phyloP scores from a whole-genome alignment of 2,888 invertebrate species.

The Zhuqinia jingwanae region DNA sequence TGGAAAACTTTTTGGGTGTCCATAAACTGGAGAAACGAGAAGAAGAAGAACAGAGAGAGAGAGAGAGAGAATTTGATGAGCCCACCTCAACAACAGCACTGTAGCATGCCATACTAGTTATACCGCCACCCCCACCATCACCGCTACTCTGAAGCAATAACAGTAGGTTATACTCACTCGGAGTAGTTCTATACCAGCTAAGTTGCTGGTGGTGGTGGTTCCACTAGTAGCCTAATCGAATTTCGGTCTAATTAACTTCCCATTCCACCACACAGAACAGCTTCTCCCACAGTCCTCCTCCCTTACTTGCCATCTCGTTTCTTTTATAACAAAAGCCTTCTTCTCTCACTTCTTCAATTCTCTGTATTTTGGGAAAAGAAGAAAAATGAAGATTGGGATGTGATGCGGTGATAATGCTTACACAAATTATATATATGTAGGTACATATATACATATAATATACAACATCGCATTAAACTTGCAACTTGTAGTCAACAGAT shows the following conservation, averaged over 20 bases:
- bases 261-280: slow-evolving; percentile 67
- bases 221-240: slow-evolving; percentile 74
- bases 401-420: not conserved
- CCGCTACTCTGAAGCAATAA: slow-evolving; percentile 2
- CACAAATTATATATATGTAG: not conserved
- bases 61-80: slow-evolving; percentile 75
- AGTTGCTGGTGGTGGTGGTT: not conserved
- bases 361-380: not conserved
- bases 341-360: not conserved
- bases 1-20: slow-evolving; percentile 79
- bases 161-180: not conserved
- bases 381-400: not conserved
- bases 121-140: not conserved
- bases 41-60: slow-evolving; percentile 21
- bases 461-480: not conserved
- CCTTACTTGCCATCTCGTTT: slow-evolving; percentile 1
- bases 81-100: slow-evolving; percentile 67
- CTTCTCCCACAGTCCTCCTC: slow-evolving; percentile 13
- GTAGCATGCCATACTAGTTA: slow-evolving; percentile 5
- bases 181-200: not conserved
- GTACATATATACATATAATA: not conserved
- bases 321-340: not conserved
- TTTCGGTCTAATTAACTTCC: slow-evolving; percentile 79
- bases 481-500: too few relatives aligned
- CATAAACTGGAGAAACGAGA: slow-evolving; percentile 76